Conservation (phyloP, 2,888 invertebrate genomes). For the Apantesis nais region DNA sequence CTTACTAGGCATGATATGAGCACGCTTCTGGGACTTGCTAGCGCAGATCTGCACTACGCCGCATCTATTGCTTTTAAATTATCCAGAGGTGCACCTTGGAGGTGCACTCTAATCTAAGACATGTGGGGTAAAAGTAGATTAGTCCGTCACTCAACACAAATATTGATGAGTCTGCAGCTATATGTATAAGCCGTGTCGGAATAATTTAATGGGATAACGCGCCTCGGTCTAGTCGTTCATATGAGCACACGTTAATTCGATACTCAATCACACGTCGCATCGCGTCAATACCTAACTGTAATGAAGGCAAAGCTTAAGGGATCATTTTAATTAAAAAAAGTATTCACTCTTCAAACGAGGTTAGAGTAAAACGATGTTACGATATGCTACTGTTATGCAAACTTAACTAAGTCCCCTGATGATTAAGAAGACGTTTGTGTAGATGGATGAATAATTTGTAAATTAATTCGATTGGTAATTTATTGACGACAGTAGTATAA, state of each 20-base stretch:
- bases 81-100: background rate
- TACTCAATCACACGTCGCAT: background rate
- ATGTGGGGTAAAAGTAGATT: background rate
- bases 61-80: background rate
- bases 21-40: background rate
- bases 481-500: too few species aligned
- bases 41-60: background rate
- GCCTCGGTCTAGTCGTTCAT: background rate
- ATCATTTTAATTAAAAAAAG: background rate
- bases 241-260: background rate
- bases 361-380: background rate
- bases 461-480: background rate
- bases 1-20: background rate
- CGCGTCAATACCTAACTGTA: background rate
- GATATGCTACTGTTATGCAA: background rate
- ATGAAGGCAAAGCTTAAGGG: background rate
- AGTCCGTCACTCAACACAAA: background rate
- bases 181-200: background rate
- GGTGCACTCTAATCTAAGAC: background rate
- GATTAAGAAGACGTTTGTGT: background rate
- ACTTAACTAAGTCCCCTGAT: background rate
- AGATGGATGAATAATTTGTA: background rate
- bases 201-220: background rate
- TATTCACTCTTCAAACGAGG: background rate
- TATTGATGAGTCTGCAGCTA: background rate